phyloP scores from a whole-genome alignment of 2,113 vertebrate genomes.

The Forbesichthys agassizii region DNA sequence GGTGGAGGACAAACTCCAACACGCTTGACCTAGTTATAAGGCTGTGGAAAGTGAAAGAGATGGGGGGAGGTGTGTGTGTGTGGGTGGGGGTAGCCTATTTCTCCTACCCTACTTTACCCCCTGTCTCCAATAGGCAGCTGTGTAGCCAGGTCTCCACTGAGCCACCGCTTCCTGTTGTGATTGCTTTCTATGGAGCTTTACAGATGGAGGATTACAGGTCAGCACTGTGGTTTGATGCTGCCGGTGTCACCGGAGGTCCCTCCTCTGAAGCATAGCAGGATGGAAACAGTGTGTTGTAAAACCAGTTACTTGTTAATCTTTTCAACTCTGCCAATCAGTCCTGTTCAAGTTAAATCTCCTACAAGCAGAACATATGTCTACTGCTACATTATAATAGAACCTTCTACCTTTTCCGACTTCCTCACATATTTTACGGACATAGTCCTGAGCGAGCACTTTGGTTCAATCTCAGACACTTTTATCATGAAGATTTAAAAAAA shows the following conservation, averaged over 20 bases:
- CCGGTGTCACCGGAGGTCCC: conserved; percentile 4
- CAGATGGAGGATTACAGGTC: conserved; percentile 50
- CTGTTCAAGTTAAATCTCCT: too few relatives aligned
- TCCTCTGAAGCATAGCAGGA: conserved; percentile 1
- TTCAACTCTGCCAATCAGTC: too few relatives aligned
- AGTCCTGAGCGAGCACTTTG: too few relatives aligned
- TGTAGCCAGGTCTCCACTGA: conserved; percentile 33
- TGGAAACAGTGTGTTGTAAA: background rate
- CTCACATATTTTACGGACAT: too few relatives aligned
- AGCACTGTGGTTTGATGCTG: conserved; percentile 11
- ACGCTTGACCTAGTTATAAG: conserved; percentile 66
- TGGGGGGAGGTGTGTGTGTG: conserved; percentile 16
- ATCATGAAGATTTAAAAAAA: too few relatives aligned
- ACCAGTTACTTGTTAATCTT: too few relatives aligned
- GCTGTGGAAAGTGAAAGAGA: conserved; percentile 42
- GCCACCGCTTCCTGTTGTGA: conserved; percentile 26
- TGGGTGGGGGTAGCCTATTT: conserved; percentile 71
- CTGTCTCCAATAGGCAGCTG: conserved; percentile 33
- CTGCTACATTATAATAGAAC: too few relatives aligned
- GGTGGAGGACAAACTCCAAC: conserved; percentile 59
- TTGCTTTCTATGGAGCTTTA: conserved; percentile 10
- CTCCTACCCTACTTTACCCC: conserved; percentile 72
- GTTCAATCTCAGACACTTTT: too few relatives aligned
- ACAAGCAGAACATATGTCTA: too few relatives aligned
- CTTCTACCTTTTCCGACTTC: too few relatives aligned